These are phyloP conservation scores for Drosophila bocqueti DNA, from an alignment of 1,140 invertebrate genomes.

Conservation along the genomic window DNA sequence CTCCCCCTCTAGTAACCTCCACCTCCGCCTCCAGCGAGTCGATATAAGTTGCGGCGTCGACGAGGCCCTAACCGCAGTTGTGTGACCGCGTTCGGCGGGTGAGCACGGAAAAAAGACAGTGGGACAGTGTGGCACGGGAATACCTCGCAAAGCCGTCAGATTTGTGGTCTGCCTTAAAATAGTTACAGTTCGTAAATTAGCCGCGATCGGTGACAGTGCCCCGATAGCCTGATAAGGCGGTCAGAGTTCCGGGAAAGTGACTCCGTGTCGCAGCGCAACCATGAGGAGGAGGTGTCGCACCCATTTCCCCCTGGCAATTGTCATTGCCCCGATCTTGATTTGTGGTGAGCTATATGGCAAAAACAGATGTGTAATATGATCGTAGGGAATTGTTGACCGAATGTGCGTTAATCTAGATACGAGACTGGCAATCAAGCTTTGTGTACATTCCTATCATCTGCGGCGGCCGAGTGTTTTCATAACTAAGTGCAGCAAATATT, in stretches of 20 bases:
- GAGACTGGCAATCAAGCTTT: conserved; percentile 7
- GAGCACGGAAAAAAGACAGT: conserved; percentile 47
- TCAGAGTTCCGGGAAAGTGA: conserved; percentile 23
- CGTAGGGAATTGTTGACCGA: conserved; percentile 3
- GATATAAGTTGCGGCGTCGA: conserved; percentile 61
- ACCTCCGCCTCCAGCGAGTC: conserved; percentile 34
- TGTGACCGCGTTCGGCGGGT: conserved; percentile 72
- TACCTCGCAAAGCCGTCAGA: conserved; percentile 24
- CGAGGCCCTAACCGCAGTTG: conserved; percentile 62
- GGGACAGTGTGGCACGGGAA: neutral
- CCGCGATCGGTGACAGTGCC: conserved; percentile 29
- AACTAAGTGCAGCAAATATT: conserved; percentile 31
- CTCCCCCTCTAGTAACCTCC: conserved; percentile 27
- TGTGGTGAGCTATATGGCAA: conserved; percentile 47
- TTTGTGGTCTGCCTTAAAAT: conserved; percentile 35
- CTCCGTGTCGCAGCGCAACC: conserved; percentile 13
- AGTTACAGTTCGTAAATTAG: conserved; percentile 33
- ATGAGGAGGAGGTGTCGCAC: conserved; percentile 25
- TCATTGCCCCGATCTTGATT: conserved; percentile 43
- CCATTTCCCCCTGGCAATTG: conserved; percentile 4
- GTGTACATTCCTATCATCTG: conserved; percentile 3
- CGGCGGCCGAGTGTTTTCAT: conserved; percentile 5
- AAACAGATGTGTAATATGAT: conserved; percentile 14
- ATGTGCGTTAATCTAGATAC: conserved; percentile 33
- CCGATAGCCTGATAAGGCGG: conserved; percentile 28